Conservation (phyloP, 2,113 vertebrate species). For the Syrmaticus mikado region DNA sequence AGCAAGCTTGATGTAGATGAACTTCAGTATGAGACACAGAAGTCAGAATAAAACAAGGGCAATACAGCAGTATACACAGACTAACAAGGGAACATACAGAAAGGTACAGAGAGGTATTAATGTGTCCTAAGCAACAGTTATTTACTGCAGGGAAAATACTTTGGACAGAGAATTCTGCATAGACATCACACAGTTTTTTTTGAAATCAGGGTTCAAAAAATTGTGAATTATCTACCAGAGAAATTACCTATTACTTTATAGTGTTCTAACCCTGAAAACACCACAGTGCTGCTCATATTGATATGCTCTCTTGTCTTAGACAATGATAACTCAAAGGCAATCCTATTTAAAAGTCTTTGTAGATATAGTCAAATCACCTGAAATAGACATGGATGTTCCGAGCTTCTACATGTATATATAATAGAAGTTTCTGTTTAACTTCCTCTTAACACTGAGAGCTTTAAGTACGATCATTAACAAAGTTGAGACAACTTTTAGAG, state of each 20-base stretch:
- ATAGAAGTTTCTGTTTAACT: neutral
- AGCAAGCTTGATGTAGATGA: neutral
- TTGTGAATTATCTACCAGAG: neutral
- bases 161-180: neutral
- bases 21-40: neutral
- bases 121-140: neutral
- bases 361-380: neutral
- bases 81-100: neutral
- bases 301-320: neutral
- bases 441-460: slow-evolving; percentile 7
- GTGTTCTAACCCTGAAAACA: neutral
- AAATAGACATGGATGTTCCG: neutral
- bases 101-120: neutral
- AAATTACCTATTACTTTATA: neutral
- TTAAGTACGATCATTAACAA: neutral
- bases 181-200: neutral
- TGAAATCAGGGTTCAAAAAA: neutral
- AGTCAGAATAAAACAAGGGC: neutral
- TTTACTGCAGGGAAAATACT: neutral
- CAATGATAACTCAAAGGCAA: neutral
- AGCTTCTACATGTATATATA: neutral
- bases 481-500: slow-evolving; percentile 11
- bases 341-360: neutral
- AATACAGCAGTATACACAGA: neutral
- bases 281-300: neutral